Conservation (phyloP, 2,797 vertebrate species). For the Etheostoma nigrum region DNA sequence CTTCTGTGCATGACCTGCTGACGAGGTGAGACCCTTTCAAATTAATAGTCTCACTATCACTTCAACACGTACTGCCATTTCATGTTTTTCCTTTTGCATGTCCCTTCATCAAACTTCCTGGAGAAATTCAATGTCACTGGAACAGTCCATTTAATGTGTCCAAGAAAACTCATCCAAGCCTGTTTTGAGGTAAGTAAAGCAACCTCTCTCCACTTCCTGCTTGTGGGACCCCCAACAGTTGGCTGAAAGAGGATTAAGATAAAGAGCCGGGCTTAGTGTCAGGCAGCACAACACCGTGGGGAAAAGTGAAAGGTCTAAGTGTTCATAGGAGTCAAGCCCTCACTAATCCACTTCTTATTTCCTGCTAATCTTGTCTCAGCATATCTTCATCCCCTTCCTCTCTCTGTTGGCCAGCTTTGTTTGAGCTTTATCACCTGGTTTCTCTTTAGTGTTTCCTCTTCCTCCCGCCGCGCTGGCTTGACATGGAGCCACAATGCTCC, state of each 20-base stretch:
- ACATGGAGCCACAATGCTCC: slow-evolving; percentile 36
- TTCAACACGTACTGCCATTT: slow-evolving; percentile 17
- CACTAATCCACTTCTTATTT: slow-evolving; percentile 84
- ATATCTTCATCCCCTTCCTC: slow-evolving; percentile 80
- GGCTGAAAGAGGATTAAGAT: slow-evolving; percentile 83
- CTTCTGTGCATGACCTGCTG: slow-evolving; percentile 14
- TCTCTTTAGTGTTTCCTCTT: slow-evolving; percentile 64
- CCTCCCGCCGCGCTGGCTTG: slow-evolving; percentile 45
- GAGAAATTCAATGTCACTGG: slow-evolving; percentile 14
- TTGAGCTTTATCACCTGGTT: slow-evolving; percentile 69
- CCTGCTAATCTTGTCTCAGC: slow-evolving; percentile 80
- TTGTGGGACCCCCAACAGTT: slow-evolving; percentile 66
- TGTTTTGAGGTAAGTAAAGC: slow-evolving; percentile 61
- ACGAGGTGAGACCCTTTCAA: slow-evolving; percentile 32
- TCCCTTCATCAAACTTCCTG: slow-evolving; percentile 19
- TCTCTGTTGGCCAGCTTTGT: slow-evolving; percentile 72
- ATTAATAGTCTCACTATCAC: slow-evolving; percentile 4
- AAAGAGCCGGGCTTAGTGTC: slow-evolving; percentile 82
- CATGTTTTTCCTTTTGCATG: slow-evolving; percentile 27
- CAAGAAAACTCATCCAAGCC: slow-evolving; percentile 25
- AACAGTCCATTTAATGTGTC: slow-evolving; percentile 17
- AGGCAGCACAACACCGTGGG: slow-evolving; percentile 71
- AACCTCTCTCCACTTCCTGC: slow-evolving; percentile 76
- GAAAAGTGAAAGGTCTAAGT: slow-evolving; percentile 78
- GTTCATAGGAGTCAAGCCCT: slow-evolving; percentile 75